Evolutionary conservation across 2,797 vertebrate species (phyloP).

Genomic region (Parambassis ranga): DNA sequence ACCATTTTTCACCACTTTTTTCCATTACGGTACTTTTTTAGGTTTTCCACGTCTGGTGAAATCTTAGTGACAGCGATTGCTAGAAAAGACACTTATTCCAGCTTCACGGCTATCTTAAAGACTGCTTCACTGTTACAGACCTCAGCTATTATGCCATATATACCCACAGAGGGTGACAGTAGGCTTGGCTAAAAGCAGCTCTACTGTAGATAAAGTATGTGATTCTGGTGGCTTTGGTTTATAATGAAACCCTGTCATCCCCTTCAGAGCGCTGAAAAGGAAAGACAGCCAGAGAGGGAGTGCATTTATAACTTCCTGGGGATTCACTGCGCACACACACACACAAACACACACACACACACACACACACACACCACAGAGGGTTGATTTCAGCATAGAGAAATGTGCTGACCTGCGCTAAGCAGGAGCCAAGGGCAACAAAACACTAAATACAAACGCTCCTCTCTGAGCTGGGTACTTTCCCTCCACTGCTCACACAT

Average conservation of each 20-base stretch:
- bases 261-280: constrained; percentile 33
- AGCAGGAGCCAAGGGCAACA: constrained; percentile 84
- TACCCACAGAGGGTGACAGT: not conserved
- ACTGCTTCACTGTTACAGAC: not conserved
- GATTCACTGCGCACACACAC: constrained; percentile 75
- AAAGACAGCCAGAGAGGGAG: constrained; percentile 37
- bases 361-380: constrained; percentile 71
- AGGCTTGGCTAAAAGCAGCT: not conserved
- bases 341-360: constrained; percentile 25
- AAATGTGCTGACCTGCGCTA: constrained; percentile 89
- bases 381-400: constrained; percentile 83
- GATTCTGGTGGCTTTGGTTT: constrained; percentile 16
- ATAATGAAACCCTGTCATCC: constrained; percentile 35
- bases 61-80: too few relatives aligned
- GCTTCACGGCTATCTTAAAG: not conserved
- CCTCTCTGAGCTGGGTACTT: constrained; percentile 79
- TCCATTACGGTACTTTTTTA: too few relatives aligned
- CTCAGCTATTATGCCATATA: not conserved
- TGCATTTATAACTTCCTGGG: constrained; percentile 74
- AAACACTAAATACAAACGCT: constrained; percentile 82
- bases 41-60: too few relatives aligned
- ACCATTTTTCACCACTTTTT: too few relatives aligned
- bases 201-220: constrained; percentile 4
- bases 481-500: constrained; percentile 72
- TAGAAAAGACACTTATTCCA: not conserved